These are phyloP conservation scores for Coenonympha arcania DNA, from an alignment of 2,888 invertebrate genomes.

Conservation along the genomic window DNA sequence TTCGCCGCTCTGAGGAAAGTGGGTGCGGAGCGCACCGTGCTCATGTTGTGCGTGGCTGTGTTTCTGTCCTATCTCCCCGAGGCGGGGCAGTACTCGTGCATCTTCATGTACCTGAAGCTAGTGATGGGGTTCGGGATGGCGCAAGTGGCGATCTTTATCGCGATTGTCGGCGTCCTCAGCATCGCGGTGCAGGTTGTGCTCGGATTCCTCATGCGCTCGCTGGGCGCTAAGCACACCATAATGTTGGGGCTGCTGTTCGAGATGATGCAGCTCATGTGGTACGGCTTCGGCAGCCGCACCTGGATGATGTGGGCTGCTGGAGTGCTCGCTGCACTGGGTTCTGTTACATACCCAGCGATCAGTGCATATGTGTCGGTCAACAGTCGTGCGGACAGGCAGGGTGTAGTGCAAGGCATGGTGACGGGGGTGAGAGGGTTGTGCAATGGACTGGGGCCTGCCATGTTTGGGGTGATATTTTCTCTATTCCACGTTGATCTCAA, in stretches of 20 bases:
- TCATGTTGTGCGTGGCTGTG: slow-evolving; percentile 97
- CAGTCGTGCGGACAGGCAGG: slow-evolving; percentile 98
- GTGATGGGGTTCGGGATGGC: slow-evolving; percentile 97
- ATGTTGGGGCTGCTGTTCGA: slow-evolving; percentile 97
- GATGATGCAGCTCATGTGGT: slow-evolving; percentile 97
- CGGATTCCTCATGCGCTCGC: slow-evolving; percentile 84
- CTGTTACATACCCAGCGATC: slow-evolving; percentile 98
- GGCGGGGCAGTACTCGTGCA: slow-evolving; percentile 99
- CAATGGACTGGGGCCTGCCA: slow-evolving; percentile 97
- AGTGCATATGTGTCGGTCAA: slow-evolving; percentile 98
- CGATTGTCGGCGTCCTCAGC: slow-evolving; percentile 95
- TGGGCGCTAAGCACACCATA: slow-evolving; percentile 97
- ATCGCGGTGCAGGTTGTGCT: slow-evolving; percentile 94
- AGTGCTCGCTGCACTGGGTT: slow-evolving; percentile 94
- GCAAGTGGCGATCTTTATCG: slow-evolving; percentile 98
- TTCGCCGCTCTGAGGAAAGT: slow-evolving; percentile 94
- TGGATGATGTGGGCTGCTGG: slow-evolving; percentile 99
- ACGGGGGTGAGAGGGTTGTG: slow-evolving; percentile 99
- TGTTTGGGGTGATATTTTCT: slow-evolving; percentile 99
- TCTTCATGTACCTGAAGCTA: slow-evolving; percentile 98
- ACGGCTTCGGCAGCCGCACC: slow-evolving; percentile 95
- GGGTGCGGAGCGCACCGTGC: slow-evolving; percentile 94
- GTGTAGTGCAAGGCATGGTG: slow-evolving; percentile 96
- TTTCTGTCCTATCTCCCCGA: slow-evolving; percentile 98
- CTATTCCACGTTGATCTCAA: slow-evolving; percentile 98